Conservation (phyloP, 2,888 invertebrate genomes). For the Thymelicus sylvestris region DNA sequence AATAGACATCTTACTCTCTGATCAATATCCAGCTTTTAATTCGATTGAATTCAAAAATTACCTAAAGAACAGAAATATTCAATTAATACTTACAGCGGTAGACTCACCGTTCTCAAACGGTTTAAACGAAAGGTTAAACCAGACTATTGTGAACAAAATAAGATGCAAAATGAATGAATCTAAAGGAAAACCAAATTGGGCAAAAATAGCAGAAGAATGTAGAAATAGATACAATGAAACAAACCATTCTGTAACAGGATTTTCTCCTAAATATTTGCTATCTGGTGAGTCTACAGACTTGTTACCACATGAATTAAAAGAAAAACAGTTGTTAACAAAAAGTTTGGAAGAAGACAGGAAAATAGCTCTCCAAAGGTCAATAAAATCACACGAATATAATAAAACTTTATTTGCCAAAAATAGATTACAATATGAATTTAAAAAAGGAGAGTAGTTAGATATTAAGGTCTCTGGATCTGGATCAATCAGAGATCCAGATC, state of each 20-base stretch:
- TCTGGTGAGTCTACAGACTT: slow-evolving; percentile 40
- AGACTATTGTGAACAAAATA: neutral
- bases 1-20: no score
- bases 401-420: slow-evolving; percentile 19
- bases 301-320: slow-evolving; percentile 38
- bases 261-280: slow-evolving; percentile 44
- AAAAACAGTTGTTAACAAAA: slow-evolving; percentile 24
- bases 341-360: slow-evolving; percentile 31
- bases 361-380: slow-evolving; percentile 27
- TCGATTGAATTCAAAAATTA: no score
- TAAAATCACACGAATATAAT: slow-evolving; percentile 35
- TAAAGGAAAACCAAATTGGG: slow-evolving; percentile 35
- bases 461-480: no score
- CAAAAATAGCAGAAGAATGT: slow-evolving; percentile 50
- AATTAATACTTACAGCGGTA: no score
- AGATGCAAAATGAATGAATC: slow-evolving; percentile 43
- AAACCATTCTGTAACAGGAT: slow-evolving; percentile 49
- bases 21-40: no score
- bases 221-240: slow-evolving; percentile 52
- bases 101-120: no score
- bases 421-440: slow-evolving; percentile 31
- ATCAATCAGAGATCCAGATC: no score
- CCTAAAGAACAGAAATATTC: no score
- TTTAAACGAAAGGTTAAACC: no score
- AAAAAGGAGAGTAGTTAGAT: no score